Evolutionary conservation across 1,140 invertebrate species (phyloP).

Genomic region (Wiebesia pumilae): DNA sequence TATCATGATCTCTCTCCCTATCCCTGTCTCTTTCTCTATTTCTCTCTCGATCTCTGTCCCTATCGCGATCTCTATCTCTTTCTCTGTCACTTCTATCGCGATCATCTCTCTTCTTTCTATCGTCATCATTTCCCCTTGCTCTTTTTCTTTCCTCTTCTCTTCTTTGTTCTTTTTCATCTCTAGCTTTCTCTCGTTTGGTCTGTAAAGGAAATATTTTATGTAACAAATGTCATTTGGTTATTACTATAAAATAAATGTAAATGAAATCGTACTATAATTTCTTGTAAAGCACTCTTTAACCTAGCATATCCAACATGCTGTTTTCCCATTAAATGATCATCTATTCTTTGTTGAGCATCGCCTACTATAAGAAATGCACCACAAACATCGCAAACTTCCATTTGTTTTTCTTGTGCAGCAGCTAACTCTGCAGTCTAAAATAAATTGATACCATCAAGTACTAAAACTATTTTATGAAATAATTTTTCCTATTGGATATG

Average conservation of each 20-base stretch:
- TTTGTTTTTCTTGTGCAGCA: conserved; percentile 94
- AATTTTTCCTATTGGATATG: background rate
- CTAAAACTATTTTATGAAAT: background rate
- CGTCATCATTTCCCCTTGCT: conserved; percentile 72
- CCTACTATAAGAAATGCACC: conserved; percentile 98
- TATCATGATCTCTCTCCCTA: conserved; percentile 59
- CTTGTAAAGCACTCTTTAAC: conserved; percentile 81
- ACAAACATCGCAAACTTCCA: conserved; percentile 99
- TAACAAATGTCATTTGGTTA: too few species aligned
- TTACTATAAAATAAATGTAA: background rate
- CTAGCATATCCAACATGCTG: conserved; percentile 94
- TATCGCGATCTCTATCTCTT: conserved; percentile 67
- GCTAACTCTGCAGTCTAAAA: conserved; percentile 83
- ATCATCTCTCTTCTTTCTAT: conserved; percentile 65
- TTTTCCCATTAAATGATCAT: conserved; percentile 98
- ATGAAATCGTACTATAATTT: conserved; percentile 60
- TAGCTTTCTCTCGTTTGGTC: conserved; percentile 79
- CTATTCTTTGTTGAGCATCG: conserved; percentile 97
- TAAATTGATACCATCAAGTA: conserved; percentile 45
- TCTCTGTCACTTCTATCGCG: conserved; percentile 71
- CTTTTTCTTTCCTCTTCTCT: conserved; percentile 79
- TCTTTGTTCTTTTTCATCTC: conserved; percentile 80
- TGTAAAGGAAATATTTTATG: conserved; percentile 48
- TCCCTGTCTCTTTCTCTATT: conserved; percentile 72
- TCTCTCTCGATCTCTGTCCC: conserved; percentile 62